Evolutionary conservation across 2,888 invertebrate genomes (phyloP).

Genomic region (Trichopria drosophilae): DNA sequence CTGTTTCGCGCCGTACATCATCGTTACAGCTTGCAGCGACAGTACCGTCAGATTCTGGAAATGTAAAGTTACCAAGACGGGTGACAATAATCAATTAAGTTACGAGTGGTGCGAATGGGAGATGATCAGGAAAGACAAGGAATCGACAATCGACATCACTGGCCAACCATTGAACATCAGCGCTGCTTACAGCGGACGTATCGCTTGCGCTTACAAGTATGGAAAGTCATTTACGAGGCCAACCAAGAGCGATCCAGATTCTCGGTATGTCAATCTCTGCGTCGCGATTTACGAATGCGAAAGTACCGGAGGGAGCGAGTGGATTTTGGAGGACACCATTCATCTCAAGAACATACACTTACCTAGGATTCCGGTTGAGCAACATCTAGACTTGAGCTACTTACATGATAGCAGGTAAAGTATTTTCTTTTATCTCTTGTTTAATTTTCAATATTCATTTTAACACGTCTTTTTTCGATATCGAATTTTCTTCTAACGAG

Average conservation of each 20-base stretch:
- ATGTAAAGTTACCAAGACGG: constrained; percentile 63
- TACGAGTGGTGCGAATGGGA: constrained; percentile 89
- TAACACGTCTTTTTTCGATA: too few species aligned
- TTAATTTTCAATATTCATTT: too few species aligned
- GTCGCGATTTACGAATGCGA: constrained; percentile 99
- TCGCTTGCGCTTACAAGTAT: constrained; percentile 96
- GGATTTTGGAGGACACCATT: constrained; percentile 94
- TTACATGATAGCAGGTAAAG: constrained; percentile 74
- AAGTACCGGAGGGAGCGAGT: constrained; percentile 92
- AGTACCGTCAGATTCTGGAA: constrained; percentile 90
- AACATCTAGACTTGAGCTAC: constrained; percentile 81
- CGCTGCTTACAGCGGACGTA: constrained; percentile 95
- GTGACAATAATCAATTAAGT: constrained; percentile 49
- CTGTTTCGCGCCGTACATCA: constrained; percentile 95
- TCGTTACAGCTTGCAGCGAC: constrained; percentile 94
- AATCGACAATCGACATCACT: constrained; percentile 73
- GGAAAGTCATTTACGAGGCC: constrained; percentile 86
- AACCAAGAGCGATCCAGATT: constrained; percentile 74
- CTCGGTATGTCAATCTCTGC: constrained; percentile 84
- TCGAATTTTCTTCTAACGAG: too few species aligned
- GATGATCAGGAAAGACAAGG: constrained; percentile 75
- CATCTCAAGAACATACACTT: constrained; percentile 90
- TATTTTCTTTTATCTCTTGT: too few species aligned
- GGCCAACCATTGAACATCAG: constrained; percentile 90
- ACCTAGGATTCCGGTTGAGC: constrained; percentile 79